Evolutionary conservation across 2,888 invertebrate genomes (phyloP).

Genomic region (Plemyria rubiginata): DNA sequence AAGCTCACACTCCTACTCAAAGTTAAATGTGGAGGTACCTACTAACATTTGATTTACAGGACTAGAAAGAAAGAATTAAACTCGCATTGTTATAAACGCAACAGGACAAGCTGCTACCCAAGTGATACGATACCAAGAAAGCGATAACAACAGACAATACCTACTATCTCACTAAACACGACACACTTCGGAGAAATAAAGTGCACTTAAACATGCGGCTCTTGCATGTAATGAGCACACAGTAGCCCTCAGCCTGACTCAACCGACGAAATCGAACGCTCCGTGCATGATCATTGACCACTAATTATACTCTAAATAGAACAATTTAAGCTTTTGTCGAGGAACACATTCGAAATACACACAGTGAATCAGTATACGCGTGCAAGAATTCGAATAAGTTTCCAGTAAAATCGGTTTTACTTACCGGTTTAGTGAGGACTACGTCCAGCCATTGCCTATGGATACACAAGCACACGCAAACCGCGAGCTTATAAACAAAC

Average conservation of each 20-base stretch:
- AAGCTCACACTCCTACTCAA: too few relatives aligned
- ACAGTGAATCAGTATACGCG: conserved; percentile 24
- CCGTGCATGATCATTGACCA: conserved; percentile 34
- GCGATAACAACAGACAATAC: conserved; percentile 59
- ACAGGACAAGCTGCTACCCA: conserved; percentile 18
- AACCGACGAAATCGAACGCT: conserved; percentile 24
- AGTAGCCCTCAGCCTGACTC: conserved; percentile 39
- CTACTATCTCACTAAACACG: conserved; percentile 57
- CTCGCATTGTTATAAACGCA: conserved; percentile 17
- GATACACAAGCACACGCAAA: conserved; percentile 62
- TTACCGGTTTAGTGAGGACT: conserved; percentile 79
- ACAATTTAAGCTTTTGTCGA: conserved; percentile 32
- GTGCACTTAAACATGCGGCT: conserved; percentile 58
- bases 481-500: conserved; percentile 67
- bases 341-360: conserved; percentile 26
- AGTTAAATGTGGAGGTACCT: too few relatives aligned
- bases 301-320: conserved; percentile 42
- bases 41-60: neutral
- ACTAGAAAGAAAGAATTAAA: neutral
- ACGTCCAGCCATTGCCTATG: conserved; percentile 70
- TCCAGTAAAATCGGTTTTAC: conserved; percentile 73
- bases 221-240: conserved; percentile 25
- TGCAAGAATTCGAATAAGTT: conserved; percentile 53
- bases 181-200: conserved; percentile 64
- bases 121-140: conserved; percentile 51